Conservation (phyloP, 2,797 vertebrate genomes). For the Scolopax rusticola region DNA sequence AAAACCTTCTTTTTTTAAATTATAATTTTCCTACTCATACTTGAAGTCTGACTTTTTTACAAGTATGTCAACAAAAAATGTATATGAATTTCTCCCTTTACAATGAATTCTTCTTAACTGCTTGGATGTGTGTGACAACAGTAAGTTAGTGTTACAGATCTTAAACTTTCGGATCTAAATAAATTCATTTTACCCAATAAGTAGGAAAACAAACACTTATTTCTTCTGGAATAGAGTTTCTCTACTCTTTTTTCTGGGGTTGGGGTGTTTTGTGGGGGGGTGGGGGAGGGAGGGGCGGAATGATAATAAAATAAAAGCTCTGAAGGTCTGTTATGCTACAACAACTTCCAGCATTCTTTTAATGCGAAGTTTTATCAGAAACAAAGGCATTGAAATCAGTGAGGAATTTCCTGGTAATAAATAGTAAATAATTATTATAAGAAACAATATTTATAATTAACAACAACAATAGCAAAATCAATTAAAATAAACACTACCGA, state of each 20-base stretch:
- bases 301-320: not conserved
- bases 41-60: slow-evolving; percentile 62
- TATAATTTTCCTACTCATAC: slow-evolving; percentile 9
- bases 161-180: not conserved
- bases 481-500: not conserved
- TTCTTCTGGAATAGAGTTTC: not conserved
- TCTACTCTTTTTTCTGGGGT: not conserved
- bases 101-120: slow-evolving; percentile 50
- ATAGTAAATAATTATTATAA: not conserved
- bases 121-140: slow-evolving; percentile 30
- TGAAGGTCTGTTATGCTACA: not conserved
- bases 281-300: no score
- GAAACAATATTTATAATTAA: not conserved
- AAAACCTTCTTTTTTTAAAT: not conserved
- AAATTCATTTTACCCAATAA: not conserved
- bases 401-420: not conserved
- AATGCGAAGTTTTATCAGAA: not conserved
- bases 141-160: slow-evolving; percentile 35
- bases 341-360: not conserved
- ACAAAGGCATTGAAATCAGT: not conserved
- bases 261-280: not conserved
- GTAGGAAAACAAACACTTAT: not conserved
- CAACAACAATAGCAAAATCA: not conserved
- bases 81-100: slow-evolving; percentile 36
- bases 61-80: slow-evolving; percentile 48